Percentiles rank a stretch among this genome's conserved stretches.
These are phyloP conservation scores for Lathronympha strigana DNA, from an alignment of 2,888 invertebrate species.

Conservation along the genomic window DNA sequence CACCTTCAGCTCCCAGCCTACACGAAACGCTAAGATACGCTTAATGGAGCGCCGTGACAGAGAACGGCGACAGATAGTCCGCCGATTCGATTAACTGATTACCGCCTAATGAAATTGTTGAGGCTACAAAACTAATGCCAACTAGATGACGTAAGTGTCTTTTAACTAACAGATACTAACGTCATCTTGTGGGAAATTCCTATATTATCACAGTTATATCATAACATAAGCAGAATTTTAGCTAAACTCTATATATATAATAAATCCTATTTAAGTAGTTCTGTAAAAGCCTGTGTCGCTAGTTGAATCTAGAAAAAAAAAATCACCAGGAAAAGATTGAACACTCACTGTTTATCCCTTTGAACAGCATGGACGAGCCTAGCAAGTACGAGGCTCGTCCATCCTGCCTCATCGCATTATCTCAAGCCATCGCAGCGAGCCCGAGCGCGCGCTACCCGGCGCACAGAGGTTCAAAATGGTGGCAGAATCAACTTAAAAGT, in stretches of 20 bases:
- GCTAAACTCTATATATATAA: no score
- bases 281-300: no score
- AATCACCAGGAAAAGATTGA: not conserved
- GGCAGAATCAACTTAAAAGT: conserved; percentile 40
- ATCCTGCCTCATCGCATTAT: conserved; percentile 82
- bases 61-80: conserved; percentile 17
- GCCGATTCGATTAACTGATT: conserved; percentile 29
- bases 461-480: conserved; percentile 49
- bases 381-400: conserved; percentile 76
- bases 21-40: not conserved
- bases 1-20: not conserved
- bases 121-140: not conserved
- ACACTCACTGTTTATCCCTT: conserved; percentile 92
- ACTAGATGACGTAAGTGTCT: not conserved
- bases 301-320: no score
- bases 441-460: conserved; percentile 65
- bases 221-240: no score
- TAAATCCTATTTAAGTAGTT: no score
- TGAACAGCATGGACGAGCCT: conserved; percentile 87
- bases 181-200: no score
- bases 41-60: conserved; percentile 8
- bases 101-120: conserved; percentile 20
- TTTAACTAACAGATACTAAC: not conserved
- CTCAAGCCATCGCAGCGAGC: conserved; percentile 79
- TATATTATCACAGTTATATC: no score